Conservation (phyloP, 2,797 vertebrate genomes). For the Microchirus variegatus region DNA sequence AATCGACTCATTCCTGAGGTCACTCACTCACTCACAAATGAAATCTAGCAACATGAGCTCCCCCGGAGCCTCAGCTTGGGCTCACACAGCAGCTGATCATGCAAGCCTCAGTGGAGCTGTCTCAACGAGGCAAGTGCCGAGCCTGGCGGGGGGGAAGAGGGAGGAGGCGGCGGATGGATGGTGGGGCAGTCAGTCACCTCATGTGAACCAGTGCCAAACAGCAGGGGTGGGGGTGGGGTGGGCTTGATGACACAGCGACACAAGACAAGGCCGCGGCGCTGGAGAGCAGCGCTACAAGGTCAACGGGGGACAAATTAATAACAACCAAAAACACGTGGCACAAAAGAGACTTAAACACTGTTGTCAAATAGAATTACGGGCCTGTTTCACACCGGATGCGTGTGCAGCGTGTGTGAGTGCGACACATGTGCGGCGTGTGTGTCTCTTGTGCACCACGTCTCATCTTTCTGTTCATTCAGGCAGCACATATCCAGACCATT, state of each 20-base stretch:
- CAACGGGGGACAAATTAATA: constrained; percentile 44
- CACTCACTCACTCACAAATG: constrained; percentile 79
- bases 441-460: no score
- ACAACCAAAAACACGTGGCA: constrained; percentile 11
- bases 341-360: constrained; percentile 9
- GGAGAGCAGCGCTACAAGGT: constrained; percentile 73
- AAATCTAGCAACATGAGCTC: constrained; percentile 81
- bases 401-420: no score
- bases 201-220: constrained; percentile 71
- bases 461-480: no score
- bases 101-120: constrained; percentile 85
- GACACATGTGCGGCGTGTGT: no score
- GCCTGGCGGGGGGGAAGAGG: constrained; percentile 65
- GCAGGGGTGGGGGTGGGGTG: no score
- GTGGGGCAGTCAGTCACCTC: constrained; percentile 71
- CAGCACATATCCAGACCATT: no score
- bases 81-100: constrained; percentile 81
- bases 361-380: background rate
- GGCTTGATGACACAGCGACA: constrained; percentile 48
- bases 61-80: constrained; percentile 77
- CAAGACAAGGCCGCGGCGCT: constrained; percentile 62
- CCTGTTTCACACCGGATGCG: no score
- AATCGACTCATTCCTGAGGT: constrained; percentile 73
- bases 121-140: constrained; percentile 75
- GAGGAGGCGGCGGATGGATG: background rate